phyloP scores from a whole-genome alignment of 2,888 invertebrate species.

The Cryptocheilus praepositus region DNA sequence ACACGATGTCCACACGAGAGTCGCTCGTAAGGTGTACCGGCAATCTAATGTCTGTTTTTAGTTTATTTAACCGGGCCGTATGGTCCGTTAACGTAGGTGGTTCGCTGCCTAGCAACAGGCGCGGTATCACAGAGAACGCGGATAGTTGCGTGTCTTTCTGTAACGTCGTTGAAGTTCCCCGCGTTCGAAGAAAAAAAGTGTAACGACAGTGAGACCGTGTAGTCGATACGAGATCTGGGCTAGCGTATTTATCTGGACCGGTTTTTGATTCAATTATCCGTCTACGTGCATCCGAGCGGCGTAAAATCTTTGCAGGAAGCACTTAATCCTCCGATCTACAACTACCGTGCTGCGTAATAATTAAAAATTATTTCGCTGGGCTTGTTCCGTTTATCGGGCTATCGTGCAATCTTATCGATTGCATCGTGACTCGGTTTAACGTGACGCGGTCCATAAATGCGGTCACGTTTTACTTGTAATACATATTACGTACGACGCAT shows the following conservation, averaged over 20 bases:
- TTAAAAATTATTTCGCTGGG: not conserved
- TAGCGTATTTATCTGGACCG: conserved; percentile 5
- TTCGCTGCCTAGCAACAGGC: conserved; percentile 8
- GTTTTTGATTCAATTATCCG: conserved; percentile 9
- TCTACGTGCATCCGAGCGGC: not conserved
- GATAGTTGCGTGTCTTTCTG: too few species aligned
- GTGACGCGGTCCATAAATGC: too few species aligned
- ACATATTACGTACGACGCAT: too few species aligned
- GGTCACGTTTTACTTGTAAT: too few species aligned
- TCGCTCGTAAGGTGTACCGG: not conserved
- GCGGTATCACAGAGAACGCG: not conserved
- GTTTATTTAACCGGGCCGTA: conserved; percentile 9
- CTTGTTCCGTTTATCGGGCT: not conserved
- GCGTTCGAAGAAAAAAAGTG: too few species aligned
- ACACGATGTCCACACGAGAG: not conserved
- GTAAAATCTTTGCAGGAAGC: conserved; percentile 3
- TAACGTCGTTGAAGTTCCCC: too few species aligned
- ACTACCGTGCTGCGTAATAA: not conserved
- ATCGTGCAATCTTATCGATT: not conserved
- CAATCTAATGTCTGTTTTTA: not conserved
- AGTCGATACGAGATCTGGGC: not conserved
- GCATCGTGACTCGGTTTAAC: too few species aligned
- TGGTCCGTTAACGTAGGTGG: conserved; percentile 11
- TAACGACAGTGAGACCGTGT: not conserved
- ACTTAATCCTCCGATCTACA: conserved; percentile 9